A percentile compares a stretch with the other conserved stretches of the same genome.
Evolutionary conservation across 2,797 vertebrate genomes (phyloP).

Genomic region (Betta splendens): DNA sequence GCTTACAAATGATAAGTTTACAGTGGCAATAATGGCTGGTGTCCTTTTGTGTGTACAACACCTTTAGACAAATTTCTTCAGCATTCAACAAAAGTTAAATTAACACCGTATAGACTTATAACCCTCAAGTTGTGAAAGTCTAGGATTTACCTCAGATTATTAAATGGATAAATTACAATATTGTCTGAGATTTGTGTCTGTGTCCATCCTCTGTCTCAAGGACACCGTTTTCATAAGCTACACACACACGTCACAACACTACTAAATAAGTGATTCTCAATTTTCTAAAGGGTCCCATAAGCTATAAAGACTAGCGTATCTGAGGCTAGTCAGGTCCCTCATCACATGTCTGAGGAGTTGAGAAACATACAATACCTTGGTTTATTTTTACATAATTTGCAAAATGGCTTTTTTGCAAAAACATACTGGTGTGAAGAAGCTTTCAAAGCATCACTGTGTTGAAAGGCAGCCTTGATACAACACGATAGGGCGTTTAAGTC

Average conservation of each 20-base stretch:
- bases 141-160: neutral
- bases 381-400: slow-evolving; percentile 30
- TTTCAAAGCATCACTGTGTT: neutral
- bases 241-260: neutral
- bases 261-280: neutral
- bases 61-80: neutral
- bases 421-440: slow-evolving; percentile 3
- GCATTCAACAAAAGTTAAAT: neutral
- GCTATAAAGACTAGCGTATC: neutral
- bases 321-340: neutral
- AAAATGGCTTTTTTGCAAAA: neutral
- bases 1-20: too few relatives aligned
- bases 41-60: neutral
- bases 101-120: neutral
- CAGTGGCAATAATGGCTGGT: neutral
- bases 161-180: neutral
- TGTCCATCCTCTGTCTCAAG: neutral
- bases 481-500: slow-evolving; percentile 9
- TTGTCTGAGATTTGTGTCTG: neutral
- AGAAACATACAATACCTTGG: slow-evolving; percentile 20
- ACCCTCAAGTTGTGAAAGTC: neutral
- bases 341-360: slow-evolving; percentile 2
- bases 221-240: neutral
- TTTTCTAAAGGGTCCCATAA: neutral
- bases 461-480: slow-evolving; percentile 10